phyloP scores from a whole-genome alignment of 2,888 invertebrate species.

The Drosophila siamana region DNA sequence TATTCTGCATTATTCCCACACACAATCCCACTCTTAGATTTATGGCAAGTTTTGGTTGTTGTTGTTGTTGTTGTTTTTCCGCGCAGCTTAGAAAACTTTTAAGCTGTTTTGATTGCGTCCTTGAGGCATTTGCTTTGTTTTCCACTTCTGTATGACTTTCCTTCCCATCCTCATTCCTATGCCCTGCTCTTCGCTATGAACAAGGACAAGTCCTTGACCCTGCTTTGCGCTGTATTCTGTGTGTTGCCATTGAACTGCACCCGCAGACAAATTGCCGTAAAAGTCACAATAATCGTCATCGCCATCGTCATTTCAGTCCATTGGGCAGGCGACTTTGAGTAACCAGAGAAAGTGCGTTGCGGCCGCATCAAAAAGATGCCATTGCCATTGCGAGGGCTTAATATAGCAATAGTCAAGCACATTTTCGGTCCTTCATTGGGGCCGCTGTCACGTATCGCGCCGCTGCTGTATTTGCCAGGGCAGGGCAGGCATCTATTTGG shows the following conservation, averaged over 20 bases:
- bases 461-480: slow-evolving; percentile 23
- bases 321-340: slow-evolving; percentile 48
- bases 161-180: background rate
- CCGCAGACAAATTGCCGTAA: slow-evolving; percentile 73
- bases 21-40: slow-evolving; percentile 32
- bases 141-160: slow-evolving; percentile 8
- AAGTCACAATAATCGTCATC: slow-evolving; percentile 63
- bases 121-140: slow-evolving; percentile 46
- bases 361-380: slow-evolving; percentile 37
- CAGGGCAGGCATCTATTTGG: slow-evolving; percentile 38
- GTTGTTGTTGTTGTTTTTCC: slow-evolving; percentile 2
- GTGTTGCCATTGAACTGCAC: slow-evolving; percentile 55
- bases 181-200: background rate
- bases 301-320: slow-evolving; percentile 58
- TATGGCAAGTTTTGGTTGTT: slow-evolving; percentile 53
- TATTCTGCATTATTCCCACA: slow-evolving; percentile 29
- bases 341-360: slow-evolving; percentile 45
- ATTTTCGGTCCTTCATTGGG: slow-evolving; percentile 31
- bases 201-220: slow-evolving; percentile 66
- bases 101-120: slow-evolving; percentile 64
- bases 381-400: slow-evolving; percentile 46
- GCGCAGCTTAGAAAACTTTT: slow-evolving; percentile 57
- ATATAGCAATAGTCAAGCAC: slow-evolving; percentile 62
- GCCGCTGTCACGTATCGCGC: slow-evolving; percentile 56
- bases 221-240: slow-evolving; percentile 2